These are phyloP conservation scores for Dendrolimus punctatus DNA, from an alignment of 1,140 invertebrate genomes.

Conservation along the genomic window DNA sequence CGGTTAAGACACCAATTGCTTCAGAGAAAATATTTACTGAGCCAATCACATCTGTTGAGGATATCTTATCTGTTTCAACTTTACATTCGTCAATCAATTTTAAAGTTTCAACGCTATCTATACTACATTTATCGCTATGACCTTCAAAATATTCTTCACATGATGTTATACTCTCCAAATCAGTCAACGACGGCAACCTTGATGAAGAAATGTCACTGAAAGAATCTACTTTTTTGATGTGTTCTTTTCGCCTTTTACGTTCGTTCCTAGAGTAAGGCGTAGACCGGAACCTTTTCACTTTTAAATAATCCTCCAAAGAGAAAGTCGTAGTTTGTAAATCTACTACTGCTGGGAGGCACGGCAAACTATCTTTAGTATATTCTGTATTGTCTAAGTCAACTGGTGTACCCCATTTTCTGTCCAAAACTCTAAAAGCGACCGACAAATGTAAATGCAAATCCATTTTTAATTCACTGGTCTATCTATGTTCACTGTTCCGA, in stretches of 20 bases:
- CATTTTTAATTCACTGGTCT: conserved; percentile 21
- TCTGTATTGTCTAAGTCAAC: conserved; percentile 30
- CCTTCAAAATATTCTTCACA: conserved; percentile 2
- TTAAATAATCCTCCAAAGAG: conserved; percentile 40
- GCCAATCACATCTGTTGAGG: not conserved
- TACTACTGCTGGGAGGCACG: conserved; percentile 26
- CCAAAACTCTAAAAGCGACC: conserved; percentile 33
- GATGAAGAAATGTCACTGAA: conserved; percentile 22
- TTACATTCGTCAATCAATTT: not conserved
- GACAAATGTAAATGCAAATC: conserved; percentile 41
- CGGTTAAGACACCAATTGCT: no score
- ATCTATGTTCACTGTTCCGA: no score
- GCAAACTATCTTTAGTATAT: conserved; percentile 3
- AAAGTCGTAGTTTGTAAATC: conserved; percentile 31
- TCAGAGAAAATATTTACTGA: no score
- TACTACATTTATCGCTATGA: conserved; percentile 2
- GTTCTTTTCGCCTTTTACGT: conserved; percentile 2
- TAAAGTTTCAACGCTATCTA: not conserved
- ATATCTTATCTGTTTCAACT: not conserved
- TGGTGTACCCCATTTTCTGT: conserved; percentile 39
- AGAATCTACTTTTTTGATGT: conserved; percentile 12
- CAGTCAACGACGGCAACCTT: conserved; percentile 16
- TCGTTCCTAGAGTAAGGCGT: conserved; percentile 13
- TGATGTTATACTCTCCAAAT: conserved; percentile 7
- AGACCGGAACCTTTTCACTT: conserved; percentile 12